phyloP scores from a whole-genome alignment of 2,888 invertebrate species.

The Meliscaeva auricollis region DNA sequence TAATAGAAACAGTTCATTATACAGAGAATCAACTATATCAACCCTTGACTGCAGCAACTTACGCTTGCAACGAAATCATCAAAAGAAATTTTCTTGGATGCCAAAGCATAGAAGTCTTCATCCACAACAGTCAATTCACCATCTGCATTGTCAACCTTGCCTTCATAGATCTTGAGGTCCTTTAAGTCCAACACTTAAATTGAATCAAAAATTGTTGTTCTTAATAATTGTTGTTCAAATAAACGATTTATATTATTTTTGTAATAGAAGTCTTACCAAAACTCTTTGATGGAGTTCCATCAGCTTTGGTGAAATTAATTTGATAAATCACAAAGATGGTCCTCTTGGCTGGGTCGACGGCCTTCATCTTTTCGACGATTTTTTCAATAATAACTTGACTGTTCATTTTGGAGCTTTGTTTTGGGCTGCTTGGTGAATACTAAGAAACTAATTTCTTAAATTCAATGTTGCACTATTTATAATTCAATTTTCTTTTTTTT shows the following conservation, averaged over 20 bases:
- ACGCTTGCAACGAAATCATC: slow-evolving; percentile 28
- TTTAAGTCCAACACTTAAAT: slow-evolving; percentile 78
- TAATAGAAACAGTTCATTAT: neutral
- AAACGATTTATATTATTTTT: neutral
- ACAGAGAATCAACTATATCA: neutral
- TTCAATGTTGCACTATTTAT: slow-evolving; percentile 36
- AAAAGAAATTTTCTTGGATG: slow-evolving; percentile 22
- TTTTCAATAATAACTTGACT: slow-evolving; percentile 40
- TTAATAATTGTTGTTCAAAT: neutral
- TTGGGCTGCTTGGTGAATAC: slow-evolving; percentile 16
- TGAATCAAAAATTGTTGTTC: neutral
- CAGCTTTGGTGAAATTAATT: slow-evolving; percentile 31
- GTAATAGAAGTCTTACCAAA: too few relatives aligned
- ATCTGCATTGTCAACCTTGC: slow-evolving; percentile 78
- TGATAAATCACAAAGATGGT: slow-evolving; percentile 41
- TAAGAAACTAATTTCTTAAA: slow-evolving; percentile 21
- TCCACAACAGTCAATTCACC: slow-evolving; percentile 81
- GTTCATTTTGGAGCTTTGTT: slow-evolving; percentile 33
- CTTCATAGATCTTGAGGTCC: slow-evolving; percentile 82
- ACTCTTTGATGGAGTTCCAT: slow-evolving; percentile 39
- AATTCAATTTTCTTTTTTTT: neutral
- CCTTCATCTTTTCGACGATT: slow-evolving; percentile 40
- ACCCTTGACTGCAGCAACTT: neutral
- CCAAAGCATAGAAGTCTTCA: slow-evolving; percentile 79
- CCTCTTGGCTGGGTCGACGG: slow-evolving; percentile 32